A percentile compares a stretch with the other conserved stretches of the same genome.
phyloP scores from a whole-genome alignment of 2,888 invertebrate genomes.

The Thymelicus lineola region DNA sequence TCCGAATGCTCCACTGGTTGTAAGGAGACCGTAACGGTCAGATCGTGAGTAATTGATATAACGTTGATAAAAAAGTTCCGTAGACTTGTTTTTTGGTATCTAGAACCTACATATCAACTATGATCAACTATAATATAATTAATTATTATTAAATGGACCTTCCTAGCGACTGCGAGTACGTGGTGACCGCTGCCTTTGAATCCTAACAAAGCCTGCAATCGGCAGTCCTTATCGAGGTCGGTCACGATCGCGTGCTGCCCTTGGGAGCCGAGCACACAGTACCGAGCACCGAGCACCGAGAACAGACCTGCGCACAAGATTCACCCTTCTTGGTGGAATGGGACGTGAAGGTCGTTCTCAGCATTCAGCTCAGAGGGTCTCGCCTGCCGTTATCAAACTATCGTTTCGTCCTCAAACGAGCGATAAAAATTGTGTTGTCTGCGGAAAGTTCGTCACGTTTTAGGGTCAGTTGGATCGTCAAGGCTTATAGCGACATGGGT shows the following conservation, averaged over 20 bases:
- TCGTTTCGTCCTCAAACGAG: background rate
- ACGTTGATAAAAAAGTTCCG: too few relatives aligned
- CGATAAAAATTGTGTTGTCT: background rate
- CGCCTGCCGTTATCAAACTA: background rate
- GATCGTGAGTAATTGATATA: too few relatives aligned
- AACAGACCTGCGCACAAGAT: slow-evolving; percentile 5
- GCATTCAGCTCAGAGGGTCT: background rate
- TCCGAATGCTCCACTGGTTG: too few relatives aligned
- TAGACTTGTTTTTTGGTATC: too few relatives aligned
- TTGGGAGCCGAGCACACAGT: background rate
- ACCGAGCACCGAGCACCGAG: background rate
- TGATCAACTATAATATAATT: too few relatives aligned
- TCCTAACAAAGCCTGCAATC: background rate
- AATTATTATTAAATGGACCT: background rate
- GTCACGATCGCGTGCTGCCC: slow-evolving; percentile 10
- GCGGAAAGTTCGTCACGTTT: background rate
- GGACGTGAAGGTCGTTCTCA: background rate
- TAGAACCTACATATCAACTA: too few relatives aligned
- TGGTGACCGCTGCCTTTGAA: background rate
- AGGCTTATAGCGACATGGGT: background rate
- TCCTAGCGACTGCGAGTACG: background rate
- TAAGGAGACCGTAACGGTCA: background rate
- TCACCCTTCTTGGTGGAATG: background rate
- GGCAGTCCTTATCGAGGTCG: slow-evolving; percentile 8
- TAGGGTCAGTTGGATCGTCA: background rate